phyloP scores from a whole-genome alignment of 2,888 invertebrate species.

The Andricus quercusramuli region DNA sequence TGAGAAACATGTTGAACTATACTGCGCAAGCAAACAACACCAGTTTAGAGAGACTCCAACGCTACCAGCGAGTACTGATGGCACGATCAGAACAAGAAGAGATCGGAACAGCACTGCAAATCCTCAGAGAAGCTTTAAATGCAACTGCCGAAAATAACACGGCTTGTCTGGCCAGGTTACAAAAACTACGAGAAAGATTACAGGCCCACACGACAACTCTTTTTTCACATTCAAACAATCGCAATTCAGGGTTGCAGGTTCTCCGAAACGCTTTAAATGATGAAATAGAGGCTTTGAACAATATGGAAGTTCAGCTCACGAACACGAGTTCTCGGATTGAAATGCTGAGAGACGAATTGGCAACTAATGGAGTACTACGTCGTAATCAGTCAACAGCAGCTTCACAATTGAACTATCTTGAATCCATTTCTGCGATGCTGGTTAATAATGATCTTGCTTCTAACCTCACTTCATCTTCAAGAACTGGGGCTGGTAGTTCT shows the following conservation, averaged over 20 bases:
- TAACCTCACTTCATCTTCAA: background rate
- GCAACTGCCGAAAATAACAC: constrained; percentile 57
- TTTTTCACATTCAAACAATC: constrained; percentile 48
- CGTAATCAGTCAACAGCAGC: constrained; percentile 44
- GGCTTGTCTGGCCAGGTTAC: constrained; percentile 56
- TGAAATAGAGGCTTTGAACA: constrained; percentile 60
- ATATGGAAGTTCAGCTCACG: constrained; percentile 58
- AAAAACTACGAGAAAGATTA: constrained; percentile 57
- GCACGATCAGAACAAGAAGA: constrained; percentile 53
- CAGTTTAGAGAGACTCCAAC: constrained; percentile 56
- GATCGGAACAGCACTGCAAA: constrained; percentile 51
- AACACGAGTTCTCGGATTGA: constrained; percentile 58
- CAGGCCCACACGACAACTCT: constrained; percentile 53
- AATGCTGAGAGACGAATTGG: constrained; percentile 52
- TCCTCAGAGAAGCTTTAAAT: constrained; percentile 55
- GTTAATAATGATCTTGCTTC: background rate
- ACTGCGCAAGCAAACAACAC: constrained; percentile 56
- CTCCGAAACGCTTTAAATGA: constrained; percentile 55
- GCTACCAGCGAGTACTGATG: constrained; percentile 53
- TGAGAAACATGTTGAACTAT: constrained; percentile 58
- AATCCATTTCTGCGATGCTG: constrained; percentile 17
- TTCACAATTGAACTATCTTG: constrained; percentile 41
- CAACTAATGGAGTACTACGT: constrained; percentile 49
- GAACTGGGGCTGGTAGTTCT: constrained; percentile 18
- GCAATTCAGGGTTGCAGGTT: constrained; percentile 49